These are phyloP conservation scores for Heteronetta atricapilla DNA, from an alignment of 2,113 vertebrate species.

Conservation along the genomic window DNA sequence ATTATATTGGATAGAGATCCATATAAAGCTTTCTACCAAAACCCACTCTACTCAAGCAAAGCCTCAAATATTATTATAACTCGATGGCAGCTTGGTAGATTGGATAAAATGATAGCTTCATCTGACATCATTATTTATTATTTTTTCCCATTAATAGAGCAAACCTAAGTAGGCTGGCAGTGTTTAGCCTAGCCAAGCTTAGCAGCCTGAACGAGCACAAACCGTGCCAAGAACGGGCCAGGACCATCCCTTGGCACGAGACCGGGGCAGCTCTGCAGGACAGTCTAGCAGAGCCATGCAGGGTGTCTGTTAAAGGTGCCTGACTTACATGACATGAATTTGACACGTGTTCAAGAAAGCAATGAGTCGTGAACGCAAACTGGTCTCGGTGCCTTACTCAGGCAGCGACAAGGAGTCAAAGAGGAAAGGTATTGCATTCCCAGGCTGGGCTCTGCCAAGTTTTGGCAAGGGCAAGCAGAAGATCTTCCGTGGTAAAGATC, in stretches of 20 bases:
- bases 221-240: fast-evolving
- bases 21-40: neutral
- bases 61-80: neutral
- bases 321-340: neutral
- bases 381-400: neutral
- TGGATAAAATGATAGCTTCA: neutral
- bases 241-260: neutral
- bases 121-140: neutral
- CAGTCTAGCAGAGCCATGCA: neutral
- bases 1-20: neutral
- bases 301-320: neutral
- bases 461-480: neutral
- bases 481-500: neutral
- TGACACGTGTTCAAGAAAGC: constrained; percentile 15
- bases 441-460: neutral
- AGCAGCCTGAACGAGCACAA: neutral
- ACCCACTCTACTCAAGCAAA: neutral
- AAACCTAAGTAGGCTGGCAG: neutral
- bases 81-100: fast-evolving
- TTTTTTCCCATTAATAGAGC: neutral
- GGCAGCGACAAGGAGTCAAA: neutral
- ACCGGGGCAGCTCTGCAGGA: neutral
- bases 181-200: neutral
- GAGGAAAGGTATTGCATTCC: neutral
- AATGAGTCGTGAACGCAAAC: constrained; percentile 3